These are phyloP conservation scores for Punctoribates punctum DNA, from an alignment of 2,888 invertebrate genomes.

Conservation along the genomic window DNA sequence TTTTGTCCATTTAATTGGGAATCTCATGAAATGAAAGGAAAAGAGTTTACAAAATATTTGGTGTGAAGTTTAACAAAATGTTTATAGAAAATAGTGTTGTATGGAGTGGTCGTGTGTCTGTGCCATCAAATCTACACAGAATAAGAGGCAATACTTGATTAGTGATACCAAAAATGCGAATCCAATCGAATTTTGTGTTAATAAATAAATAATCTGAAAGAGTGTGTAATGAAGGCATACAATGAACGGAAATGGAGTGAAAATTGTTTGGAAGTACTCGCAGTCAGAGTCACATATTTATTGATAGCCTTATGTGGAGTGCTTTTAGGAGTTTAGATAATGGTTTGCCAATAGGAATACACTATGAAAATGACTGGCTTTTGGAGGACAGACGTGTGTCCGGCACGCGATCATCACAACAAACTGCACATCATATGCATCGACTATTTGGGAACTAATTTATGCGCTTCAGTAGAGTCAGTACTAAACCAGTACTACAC, in stretches of 20 bases:
- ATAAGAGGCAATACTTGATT: neutral
- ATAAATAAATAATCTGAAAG: neutral
- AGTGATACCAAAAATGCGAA: neutral
- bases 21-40: too few relatives aligned
- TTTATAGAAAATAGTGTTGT: too few relatives aligned
- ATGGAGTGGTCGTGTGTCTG: slow-evolving; percentile 24
- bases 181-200: neutral
- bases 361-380: neutral
- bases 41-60: too few relatives aligned
- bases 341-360: neutral
- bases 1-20: too few relatives aligned
- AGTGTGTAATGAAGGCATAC: neutral
- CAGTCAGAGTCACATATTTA: neutral
- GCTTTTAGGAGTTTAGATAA: slow-evolving; percentile 24
- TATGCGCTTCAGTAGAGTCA: too few relatives aligned
- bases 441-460: neutral
- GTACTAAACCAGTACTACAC: too few relatives aligned
- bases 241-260: slow-evolving; percentile 29
- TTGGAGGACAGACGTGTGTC: slow-evolving; percentile 10
- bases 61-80: too few relatives aligned
- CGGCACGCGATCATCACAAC: slow-evolving; percentile 32
- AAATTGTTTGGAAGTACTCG: neutral
- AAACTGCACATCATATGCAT: neutral
- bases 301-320: neutral
- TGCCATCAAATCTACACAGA: neutral